Conservation (phyloP, 2,113 vertebrate species). For the Speoplatyrhinus poulsoni region DNA sequence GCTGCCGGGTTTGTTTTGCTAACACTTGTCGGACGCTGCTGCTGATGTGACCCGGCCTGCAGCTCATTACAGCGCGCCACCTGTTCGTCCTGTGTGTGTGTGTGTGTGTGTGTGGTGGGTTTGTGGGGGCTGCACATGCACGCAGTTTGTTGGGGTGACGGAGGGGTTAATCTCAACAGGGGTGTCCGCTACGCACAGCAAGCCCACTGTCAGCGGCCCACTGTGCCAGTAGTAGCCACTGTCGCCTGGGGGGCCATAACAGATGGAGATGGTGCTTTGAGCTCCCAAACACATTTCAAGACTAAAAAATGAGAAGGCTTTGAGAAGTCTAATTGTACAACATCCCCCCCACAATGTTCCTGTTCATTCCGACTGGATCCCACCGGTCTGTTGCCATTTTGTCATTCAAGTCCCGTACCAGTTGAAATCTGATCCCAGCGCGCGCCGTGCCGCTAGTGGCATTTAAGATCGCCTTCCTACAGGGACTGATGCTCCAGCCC, state of each 20-base stretch:
- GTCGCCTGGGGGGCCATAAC: background rate
- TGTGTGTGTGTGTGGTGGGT: too few species aligned
- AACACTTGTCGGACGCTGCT: slow-evolving; percentile 56
- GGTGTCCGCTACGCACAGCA: too few species aligned
- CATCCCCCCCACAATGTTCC: too few species aligned
- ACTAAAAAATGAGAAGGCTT: slow-evolving; percentile 16
- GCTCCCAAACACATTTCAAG: slow-evolving; percentile 20
- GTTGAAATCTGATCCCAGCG: slow-evolving; percentile 37
- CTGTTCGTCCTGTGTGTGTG: slow-evolving; percentile 72
- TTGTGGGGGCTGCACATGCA: too few species aligned
- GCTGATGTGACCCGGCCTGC: slow-evolving; percentile 72
- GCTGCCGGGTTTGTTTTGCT: slow-evolving; percentile 71
- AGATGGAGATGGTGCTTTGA: slow-evolving; percentile 53
- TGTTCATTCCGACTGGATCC: too few species aligned
- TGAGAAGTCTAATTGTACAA: too few species aligned
- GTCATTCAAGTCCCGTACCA: slow-evolving; percentile 4
- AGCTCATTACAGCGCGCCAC: slow-evolving; percentile 78
- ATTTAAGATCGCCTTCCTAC: slow-evolving; percentile 38
- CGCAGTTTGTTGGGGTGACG: too few species aligned
- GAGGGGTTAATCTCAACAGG: too few species aligned
- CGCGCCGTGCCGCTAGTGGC: slow-evolving; percentile 30
- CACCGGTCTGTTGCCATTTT: too few species aligned
- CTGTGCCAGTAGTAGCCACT: too few species aligned
- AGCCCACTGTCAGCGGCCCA: too few species aligned
- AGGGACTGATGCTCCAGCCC: too few species aligned